Conservation (phyloP, 2,888 invertebrate species). For the Chirona hameri region DNA sequence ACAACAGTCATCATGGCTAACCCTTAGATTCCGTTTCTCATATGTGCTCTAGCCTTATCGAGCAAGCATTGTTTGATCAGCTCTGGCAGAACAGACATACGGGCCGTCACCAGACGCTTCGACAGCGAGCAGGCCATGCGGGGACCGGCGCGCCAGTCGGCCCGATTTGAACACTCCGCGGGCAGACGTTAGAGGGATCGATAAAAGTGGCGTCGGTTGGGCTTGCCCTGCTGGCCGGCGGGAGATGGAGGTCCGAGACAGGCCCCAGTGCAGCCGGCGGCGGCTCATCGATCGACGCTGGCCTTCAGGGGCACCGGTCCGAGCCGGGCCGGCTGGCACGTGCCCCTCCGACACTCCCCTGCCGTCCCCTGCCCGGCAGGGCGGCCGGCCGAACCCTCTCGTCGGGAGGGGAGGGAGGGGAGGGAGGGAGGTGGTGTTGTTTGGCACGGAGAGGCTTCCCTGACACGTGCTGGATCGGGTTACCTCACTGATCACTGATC, state of each 20-base stretch:
- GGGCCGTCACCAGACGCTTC: no score
- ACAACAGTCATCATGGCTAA: no score
- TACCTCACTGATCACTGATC: no score
- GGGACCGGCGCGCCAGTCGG: background rate
- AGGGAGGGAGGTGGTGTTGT: background rate
- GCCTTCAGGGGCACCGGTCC: background rate
- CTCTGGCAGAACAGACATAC: no score
- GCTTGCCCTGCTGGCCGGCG: background rate
- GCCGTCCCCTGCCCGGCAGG: background rate
- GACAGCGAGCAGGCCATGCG: background rate
- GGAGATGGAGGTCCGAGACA: slow-evolving; percentile 3
- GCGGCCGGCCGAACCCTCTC: background rate
- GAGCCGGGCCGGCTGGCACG: background rate
- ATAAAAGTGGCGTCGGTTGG: slow-evolving; percentile 2
- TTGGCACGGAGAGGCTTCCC: no score
- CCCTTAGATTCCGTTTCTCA: no score
- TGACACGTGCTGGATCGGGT: no score
- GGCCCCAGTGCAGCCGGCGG: background rate
- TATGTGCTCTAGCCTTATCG: no score
- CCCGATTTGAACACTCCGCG: background rate
- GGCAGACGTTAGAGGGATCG: slow-evolving; percentile 8
- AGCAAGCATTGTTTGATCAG: no score
- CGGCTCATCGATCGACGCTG: background rate
- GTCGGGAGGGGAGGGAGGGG: background rate
- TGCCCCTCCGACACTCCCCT: background rate